Percentiles rank a stretch among this genome's conserved stretches.
Evolutionary conservation across 2,113 vertebrate genomes (phyloP).

Genomic region (Rhinoptilus africanus): DNA sequence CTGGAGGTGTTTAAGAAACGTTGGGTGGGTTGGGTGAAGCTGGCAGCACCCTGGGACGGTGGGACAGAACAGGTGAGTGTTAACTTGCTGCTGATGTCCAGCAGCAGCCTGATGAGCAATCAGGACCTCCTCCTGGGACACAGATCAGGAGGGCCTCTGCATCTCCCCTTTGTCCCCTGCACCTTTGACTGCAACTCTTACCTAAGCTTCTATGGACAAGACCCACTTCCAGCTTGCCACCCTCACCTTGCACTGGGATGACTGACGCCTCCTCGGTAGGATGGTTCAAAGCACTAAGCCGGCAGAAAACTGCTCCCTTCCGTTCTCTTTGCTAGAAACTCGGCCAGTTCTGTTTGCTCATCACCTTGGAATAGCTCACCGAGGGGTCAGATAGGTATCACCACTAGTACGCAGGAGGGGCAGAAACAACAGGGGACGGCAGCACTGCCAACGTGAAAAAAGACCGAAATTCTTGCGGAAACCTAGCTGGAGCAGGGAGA

Average conservation of each 20-base stretch:
- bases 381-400: not conserved
- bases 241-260: not conserved
- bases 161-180: not conserved
- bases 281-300: not conserved
- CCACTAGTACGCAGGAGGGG: not conserved
- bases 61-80: not conserved
- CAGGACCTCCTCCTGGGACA: not conserved
- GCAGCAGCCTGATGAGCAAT: not conserved
- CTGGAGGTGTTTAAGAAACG: not conserved
- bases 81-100: rapidly evolving
- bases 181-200: not conserved
- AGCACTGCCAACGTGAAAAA: not conserved
- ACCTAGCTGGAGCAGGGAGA: not conserved
- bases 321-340: not conserved
- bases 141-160: not conserved
- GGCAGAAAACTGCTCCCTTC: not conserved
- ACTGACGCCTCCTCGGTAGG: rapidly evolving
- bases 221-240: not conserved
- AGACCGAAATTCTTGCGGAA: not conserved
- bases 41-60: not conserved
- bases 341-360: not conserved
- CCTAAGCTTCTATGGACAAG: not conserved
- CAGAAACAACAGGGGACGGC: not conserved
- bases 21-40: not conserved
- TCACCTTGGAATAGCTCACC: not conserved